Percentiles rank a stretch among this genome's conserved stretches.
phyloP scores from a whole-genome alignment of 2,888 invertebrate species.

The Rapana venosa region DNA sequence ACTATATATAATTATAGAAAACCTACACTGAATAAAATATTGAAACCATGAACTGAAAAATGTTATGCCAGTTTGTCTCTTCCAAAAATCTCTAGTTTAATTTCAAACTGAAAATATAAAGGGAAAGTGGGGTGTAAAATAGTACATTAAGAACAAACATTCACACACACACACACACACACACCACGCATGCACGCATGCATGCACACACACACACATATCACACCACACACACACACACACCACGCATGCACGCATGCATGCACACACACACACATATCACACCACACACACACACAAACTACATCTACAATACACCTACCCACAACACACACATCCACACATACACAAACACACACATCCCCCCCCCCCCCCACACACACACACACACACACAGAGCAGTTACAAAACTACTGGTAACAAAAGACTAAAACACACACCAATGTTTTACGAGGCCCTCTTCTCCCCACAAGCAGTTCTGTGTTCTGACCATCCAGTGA shows the following conservation, averaged over 20 bases:
- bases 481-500: slow-evolving; percentile 61
- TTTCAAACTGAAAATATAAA: too few species aligned
- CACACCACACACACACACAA: too few species aligned
- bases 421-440: slow-evolving; percentile 44
- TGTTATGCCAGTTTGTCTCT: too few species aligned
- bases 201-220: slow-evolving; percentile 2
- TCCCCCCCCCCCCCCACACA: background rate
- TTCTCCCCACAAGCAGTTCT: slow-evolving; percentile 58
- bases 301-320: background rate
- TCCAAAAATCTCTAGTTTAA: too few species aligned
- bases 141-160: background rate
- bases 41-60: too few species aligned
- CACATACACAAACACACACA: slow-evolving; percentile 17
- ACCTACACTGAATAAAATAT: too few species aligned
- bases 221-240: background rate
- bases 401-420: too few species aligned
- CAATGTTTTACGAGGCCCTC: slow-evolving; percentile 65
- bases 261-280: background rate
- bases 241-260: background rate
- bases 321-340: background rate
- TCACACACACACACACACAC: background rate
- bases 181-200: background rate
- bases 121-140: too few species aligned
- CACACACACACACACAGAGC: background rate
- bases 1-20: too few species aligned